Conservation (phyloP, 35 echinoderm and acorn worm species). For the Heliocidaris erythrogramma region DNA sequence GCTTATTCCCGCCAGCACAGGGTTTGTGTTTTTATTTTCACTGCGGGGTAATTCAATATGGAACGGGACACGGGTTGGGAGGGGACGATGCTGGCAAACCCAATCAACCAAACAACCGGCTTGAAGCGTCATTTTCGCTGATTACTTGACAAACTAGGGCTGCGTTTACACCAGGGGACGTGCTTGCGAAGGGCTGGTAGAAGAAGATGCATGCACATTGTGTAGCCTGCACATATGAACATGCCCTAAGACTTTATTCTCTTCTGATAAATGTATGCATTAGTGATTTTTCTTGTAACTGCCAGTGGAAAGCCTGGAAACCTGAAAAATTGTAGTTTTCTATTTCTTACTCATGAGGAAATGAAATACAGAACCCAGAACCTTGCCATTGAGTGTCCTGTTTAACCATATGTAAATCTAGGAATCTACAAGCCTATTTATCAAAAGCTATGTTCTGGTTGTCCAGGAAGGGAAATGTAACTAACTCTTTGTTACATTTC, state of each 20-base stretch:
- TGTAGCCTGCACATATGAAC: not conserved
- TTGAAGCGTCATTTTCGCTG: conserved; percentile 36
- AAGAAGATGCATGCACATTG: not conserved
- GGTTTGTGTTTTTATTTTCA: conserved; percentile 30
- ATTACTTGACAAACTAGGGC: conserved; percentile 17
- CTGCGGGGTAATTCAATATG: conserved; percentile 41
- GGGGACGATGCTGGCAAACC: conserved; percentile 19
- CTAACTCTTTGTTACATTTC: too few relatives aligned
- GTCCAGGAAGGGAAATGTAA: too few relatives aligned
- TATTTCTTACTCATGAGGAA: too few relatives aligned
- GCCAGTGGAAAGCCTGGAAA: too few relatives aligned
- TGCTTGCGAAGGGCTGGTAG: not conserved
- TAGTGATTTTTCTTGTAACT: too few relatives aligned
- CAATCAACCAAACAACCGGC: conserved; percentile 23
- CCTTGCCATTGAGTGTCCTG: too few relatives aligned
- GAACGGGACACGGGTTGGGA: conserved; percentile 6
- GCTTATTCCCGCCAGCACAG: not conserved
- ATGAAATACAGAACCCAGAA: too few relatives aligned
- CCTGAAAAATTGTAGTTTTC: too few relatives aligned
- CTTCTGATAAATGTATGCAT: not conserved
- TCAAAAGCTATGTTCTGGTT: too few relatives aligned
- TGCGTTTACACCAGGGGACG: not conserved
- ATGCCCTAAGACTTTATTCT: not conserved
- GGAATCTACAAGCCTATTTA: too few relatives aligned
- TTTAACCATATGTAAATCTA: too few relatives aligned